Base-by-base conservation (phyloP, 2,797 vertebrate species). In the Anolis apletophallus region DNA sequence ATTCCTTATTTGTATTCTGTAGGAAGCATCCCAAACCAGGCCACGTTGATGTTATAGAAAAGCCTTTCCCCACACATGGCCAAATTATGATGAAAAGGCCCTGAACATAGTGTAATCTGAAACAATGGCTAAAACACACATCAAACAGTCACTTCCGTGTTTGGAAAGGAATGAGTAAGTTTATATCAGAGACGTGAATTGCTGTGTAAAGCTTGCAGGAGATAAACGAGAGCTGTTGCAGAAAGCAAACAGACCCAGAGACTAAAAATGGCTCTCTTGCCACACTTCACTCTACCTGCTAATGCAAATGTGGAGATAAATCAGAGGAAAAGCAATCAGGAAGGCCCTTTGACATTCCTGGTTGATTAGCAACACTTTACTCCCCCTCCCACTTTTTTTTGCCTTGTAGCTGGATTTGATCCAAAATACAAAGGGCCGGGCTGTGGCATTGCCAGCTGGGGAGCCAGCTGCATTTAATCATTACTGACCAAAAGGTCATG, bases 161-260 rank as follows among this genome's bases (percentile, higher is more conserved):
- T 71, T 68, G 23, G 46, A 55, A 26, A 36, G 13, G 12, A 34
- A 69, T 0, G n/a, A 9, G 26, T 64, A 40, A 29, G 3, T 46
- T 74, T 74, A 46, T 61, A 84, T 64, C 82, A 12, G 71, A 8
- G 17, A 34, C 19, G 32, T 52, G 9, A 75, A 75, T 76, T 87
- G 71, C 26, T 81, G 46, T 68, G 32, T n/a, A 14, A 89, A 50
- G 54, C 79, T 90, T 90, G 72, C 75, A 14, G 26, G 78, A 91
- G 21, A 61, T 54, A 74, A 52, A 0, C 46, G 40, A 69, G 14
- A 59, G 46, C 36, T 75, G 0, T 10, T 54, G 29, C 0, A 80
- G 72, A 84, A 87, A 86, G 54, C 0, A 50, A 90, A 57, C 69
- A 36, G 50, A 85, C 23, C 5, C 79, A 89, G 67, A 90, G 16